Evolutionary conservation across 2,888 invertebrate genomes (phyloP).

Genomic region (Cetonia aurata): DNA sequence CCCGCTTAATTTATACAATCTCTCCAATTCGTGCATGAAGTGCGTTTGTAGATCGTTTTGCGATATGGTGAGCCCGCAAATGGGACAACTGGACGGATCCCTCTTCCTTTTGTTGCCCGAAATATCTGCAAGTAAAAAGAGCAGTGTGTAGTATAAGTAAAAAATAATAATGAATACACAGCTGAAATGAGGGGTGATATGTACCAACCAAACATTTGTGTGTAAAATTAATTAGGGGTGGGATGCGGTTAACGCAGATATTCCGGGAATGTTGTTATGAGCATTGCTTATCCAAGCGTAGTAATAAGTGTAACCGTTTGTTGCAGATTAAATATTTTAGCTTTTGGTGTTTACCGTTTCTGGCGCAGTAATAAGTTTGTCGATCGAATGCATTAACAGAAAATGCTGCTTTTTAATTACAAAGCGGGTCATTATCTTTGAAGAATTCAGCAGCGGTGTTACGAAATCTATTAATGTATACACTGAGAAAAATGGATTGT

Average conservation of each 20-base stretch:
- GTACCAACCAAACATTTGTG: conserved; percentile 23
- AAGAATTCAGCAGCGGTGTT: no score
- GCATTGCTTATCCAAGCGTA: conserved; percentile 25
- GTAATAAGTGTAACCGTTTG: conserved; percentile 32
- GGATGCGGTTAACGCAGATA: conserved; percentile 43
- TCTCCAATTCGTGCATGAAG: conserved; percentile 77
- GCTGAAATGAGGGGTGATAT: conserved; percentile 1
- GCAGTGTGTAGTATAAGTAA: neutral
- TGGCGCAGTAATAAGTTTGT: neutral
- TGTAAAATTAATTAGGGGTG: conserved; percentile 50
- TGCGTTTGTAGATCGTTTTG: conserved; percentile 78
- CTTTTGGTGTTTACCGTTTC: neutral
- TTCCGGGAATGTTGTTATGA: conserved; percentile 51
- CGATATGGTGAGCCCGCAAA: conserved; percentile 77
- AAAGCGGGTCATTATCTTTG: no score
- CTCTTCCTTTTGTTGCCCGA: conserved; percentile 61
- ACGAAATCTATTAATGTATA: no score
- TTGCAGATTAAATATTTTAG: conserved; percentile 23
- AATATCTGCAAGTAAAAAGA: conserved; percentile 38
- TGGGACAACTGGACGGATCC: conserved; percentile 72
- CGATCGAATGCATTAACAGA: neutral
- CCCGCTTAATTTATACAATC: conserved; percentile 73
- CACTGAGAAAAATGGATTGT: no score
- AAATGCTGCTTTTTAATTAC: no score
- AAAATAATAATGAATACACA: neutral